Evolutionary conservation across 2,888 invertebrate genomes (phyloP).

Genomic region (Synergus laeviventris): DNA sequence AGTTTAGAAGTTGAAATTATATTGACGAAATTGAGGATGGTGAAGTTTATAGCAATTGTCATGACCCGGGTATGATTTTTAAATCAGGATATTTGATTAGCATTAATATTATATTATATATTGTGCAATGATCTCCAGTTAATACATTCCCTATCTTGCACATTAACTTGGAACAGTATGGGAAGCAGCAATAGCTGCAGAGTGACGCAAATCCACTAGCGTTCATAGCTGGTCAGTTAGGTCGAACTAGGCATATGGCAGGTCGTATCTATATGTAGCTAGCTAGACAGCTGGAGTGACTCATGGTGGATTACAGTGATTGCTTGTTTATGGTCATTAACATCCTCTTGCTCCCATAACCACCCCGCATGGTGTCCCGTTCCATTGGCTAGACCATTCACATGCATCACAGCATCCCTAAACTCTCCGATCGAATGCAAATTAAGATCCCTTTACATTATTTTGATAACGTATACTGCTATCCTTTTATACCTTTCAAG

Average conservation of each 20-base stretch:
- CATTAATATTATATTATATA: too few species aligned
- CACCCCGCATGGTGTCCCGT: constrained; percentile 68
- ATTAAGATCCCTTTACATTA: not conserved
- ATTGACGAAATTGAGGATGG: too few species aligned
- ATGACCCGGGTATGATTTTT: too few species aligned
- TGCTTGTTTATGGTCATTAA: constrained; percentile 77
- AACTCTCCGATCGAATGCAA: not conserved
- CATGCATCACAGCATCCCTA: not conserved
- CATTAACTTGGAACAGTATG: not conserved
- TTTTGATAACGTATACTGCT: not conserved
- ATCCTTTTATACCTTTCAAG: too few species aligned
- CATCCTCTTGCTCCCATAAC: constrained; percentile 75
- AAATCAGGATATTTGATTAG: too few species aligned
- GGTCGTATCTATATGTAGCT: constrained; percentile 71
- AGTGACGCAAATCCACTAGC: constrained; percentile 15
- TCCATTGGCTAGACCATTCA: not conserved
- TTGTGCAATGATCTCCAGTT: not conserved
- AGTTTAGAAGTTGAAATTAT: too few species aligned
- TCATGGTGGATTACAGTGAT: constrained; percentile 76
- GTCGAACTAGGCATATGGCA: constrained; percentile 66
- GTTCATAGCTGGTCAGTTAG: constrained; percentile 19
- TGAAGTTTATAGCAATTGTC: too few species aligned
- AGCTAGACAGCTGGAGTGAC: constrained; percentile 74
- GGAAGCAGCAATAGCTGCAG: not conserved
- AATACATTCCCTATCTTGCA: not conserved